These are phyloP conservation scores for Xestia c-nigrum DNA, from an alignment of 2,888 invertebrate species.

Conservation along the genomic window DNA sequence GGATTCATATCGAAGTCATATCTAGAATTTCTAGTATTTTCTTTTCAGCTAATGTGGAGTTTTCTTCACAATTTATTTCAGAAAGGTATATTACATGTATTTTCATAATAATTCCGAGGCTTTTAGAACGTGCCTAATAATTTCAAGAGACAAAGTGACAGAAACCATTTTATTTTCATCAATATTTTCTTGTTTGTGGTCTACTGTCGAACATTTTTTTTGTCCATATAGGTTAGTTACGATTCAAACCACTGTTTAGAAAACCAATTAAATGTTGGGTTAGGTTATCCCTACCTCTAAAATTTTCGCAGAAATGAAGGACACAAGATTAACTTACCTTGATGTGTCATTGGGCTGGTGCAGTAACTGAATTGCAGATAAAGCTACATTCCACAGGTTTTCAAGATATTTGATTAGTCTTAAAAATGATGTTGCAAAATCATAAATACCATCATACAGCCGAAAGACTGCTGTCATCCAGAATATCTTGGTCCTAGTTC, in stretches of 20 bases:
- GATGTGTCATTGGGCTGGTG: background rate
- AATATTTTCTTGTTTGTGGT: background rate
- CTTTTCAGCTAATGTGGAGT: constrained; percentile 31
- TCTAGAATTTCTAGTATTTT: constrained; percentile 38
- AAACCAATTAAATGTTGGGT: background rate
- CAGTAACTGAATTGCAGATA: background rate
- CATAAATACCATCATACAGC: background rate
- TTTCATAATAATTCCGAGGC: constrained; percentile 1
- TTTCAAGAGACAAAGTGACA: constrained; percentile 28
- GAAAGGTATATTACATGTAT: constrained; percentile 9
- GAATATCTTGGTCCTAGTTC: background rate
- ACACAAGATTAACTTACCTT: constrained; percentile 9
- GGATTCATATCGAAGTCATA: constrained; percentile 32
- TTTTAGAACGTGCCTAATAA: constrained; percentile 7
- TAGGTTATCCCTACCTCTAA: background rate
- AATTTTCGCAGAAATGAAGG: background rate
- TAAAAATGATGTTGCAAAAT: background rate
- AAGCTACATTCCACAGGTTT: background rate
- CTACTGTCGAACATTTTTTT: background rate
- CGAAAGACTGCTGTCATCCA: background rate
- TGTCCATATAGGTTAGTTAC: background rate
- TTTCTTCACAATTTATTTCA: constrained; percentile 29
- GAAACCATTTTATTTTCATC: too few relatives aligned
- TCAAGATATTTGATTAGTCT: background rate
- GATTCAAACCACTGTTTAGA: background rate